Evolutionary conservation across 2,113 vertebrate genomes (phyloP).

Genomic region (Catharus minimus): DNA sequence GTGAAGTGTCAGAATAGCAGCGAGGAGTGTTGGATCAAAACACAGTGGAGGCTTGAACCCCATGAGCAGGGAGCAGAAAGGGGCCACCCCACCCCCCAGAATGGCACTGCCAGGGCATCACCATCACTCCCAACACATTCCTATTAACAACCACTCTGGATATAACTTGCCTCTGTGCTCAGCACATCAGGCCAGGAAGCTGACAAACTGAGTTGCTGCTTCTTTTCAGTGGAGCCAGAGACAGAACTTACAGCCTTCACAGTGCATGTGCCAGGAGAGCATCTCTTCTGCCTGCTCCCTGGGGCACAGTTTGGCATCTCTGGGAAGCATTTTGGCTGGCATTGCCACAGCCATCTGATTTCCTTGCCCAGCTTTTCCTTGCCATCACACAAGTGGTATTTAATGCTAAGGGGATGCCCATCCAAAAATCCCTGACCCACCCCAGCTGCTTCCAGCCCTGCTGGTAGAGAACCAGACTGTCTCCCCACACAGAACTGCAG

Average conservation of each 20-base stretch:
- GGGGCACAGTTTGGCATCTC: rapidly evolving
- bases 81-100: rapidly evolving
- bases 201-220: rapidly evolving
- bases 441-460: background rate
- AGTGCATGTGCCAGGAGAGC: background rate
- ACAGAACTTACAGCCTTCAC: background rate
- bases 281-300: background rate
- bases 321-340: background rate
- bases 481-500: rapidly evolving
- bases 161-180: background rate
- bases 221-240: background rate
- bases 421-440: background rate
- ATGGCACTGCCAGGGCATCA: background rate
- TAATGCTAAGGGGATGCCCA: background rate
- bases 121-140: background rate
- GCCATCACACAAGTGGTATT: background rate
- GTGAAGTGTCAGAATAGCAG: background rate
- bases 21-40: background rate
- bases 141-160: background rate
- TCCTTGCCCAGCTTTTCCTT: background rate
- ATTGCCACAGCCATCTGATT: background rate
- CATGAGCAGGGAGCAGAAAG: rapidly evolving
- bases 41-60: rapidly evolving
- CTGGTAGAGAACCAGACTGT: background rate
- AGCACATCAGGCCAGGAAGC: background rate